Base-by-base conservation (phyloP, 1,140 invertebrate genomes). In the Drosophila pseudoananassae region DNA sequence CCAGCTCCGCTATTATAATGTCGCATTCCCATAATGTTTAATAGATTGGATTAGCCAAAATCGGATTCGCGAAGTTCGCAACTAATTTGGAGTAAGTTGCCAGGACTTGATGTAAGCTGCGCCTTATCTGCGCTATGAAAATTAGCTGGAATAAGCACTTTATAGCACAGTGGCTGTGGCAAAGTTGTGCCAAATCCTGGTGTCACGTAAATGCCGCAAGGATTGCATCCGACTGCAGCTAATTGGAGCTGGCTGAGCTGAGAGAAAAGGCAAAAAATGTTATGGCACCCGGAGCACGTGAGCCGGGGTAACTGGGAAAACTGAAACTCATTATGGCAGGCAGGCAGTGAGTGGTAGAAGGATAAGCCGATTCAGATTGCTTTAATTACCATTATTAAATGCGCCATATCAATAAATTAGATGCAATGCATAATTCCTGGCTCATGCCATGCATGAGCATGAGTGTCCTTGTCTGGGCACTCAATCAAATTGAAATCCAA, bases 251-350 rank as follows among this genome's bases (percentile, higher is more conserved):
- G 60, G 59, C 52, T 56, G 58, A 53, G 47, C 64, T 20, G 31
- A 33, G 33, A 36, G 43, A 46, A 20, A 20, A 20, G 43, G 43
- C 43, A 76, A 76, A 76, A 76, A 76, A 76, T 76, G 73, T 76
- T 66, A 76, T 76, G 72, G 60, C 72, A 76, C 71, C 72, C 56
- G 33, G 33, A 33, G 72, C 47, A 76, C 72, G 72, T 76, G 72
- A 51, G 17, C 12, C 23, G 43, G 12, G 25, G 6, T 6, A 27
- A 27, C 25, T 27, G 25, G 25, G 25, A 27, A 27, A 27, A 27
- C 25, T 27, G 43, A 49, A 52, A 56, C 71, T 75, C 72, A 75
- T 76, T 75, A 76, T 5, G 14, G 9, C 4, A 4, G 58, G 43
- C 10, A 10, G 31, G 9, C 9, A 10, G 29, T 36, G 33, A 36